These are phyloP conservation scores for Channa argus DNA, from an alignment of 2,113 vertebrate species.

Conservation along the genomic window DNA sequence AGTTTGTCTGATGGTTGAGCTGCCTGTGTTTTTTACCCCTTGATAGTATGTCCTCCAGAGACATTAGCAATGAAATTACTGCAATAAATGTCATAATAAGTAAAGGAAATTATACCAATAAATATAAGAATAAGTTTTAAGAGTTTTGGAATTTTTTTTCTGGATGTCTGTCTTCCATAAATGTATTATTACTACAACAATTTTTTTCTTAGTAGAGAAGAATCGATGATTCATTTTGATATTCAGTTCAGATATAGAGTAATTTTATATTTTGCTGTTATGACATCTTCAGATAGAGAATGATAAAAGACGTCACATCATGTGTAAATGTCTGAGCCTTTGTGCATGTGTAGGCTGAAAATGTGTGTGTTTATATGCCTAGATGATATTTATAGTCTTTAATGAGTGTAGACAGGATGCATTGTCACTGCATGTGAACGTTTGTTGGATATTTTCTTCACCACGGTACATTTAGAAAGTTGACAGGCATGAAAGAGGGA, in stretches of 20 bases:
- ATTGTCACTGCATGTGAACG: neutral
- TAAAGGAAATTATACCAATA: neutral
- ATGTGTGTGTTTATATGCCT: slow-evolving; percentile 13
- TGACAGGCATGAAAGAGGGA: slow-evolving; percentile 23
- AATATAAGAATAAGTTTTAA: too few species aligned
- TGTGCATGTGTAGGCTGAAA: slow-evolving; percentile 4
- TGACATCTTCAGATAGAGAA: neutral
- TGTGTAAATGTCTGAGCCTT: neutral
- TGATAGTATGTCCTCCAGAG: neutral
- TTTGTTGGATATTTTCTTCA: slow-evolving; percentile 23
- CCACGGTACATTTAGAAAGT: slow-evolving; percentile 12
- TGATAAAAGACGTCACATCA: neutral
- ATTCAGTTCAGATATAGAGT: too few species aligned
- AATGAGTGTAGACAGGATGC: slow-evolving; percentile 5
- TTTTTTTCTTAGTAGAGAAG: too few species aligned
- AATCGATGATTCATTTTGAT: too few species aligned
- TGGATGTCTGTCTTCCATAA: too few species aligned
- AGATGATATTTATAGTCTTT: slow-evolving; percentile 7
- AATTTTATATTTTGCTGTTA: too few species aligned
- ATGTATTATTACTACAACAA: too few species aligned
- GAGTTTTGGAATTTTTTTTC: too few species aligned
- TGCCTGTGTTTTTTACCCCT: too few species aligned
- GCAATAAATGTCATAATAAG: neutral
- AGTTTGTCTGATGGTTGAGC: too few species aligned
- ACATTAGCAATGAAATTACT: slow-evolving; percentile 18